These are phyloP conservation scores for Caenorhabditis sulstoni DNA, from an alignment of 2,888 invertebrate species.

Conservation along the genomic window DNA sequence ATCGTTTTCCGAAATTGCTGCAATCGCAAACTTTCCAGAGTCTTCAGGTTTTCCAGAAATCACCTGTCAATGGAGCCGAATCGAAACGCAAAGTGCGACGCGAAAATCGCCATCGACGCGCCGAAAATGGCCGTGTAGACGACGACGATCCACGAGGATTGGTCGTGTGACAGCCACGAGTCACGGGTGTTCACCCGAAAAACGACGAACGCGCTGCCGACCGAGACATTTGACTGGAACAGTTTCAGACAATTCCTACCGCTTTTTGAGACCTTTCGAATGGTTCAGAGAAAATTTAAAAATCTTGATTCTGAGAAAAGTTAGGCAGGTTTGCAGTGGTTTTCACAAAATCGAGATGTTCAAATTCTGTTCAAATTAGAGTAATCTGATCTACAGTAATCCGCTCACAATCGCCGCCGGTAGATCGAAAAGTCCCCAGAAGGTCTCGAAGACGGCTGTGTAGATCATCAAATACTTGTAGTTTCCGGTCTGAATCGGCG, in stretches of 20 bases:
- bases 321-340: no score
- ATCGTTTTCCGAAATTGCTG: slow-evolving; percentile 9
- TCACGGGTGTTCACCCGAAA: slow-evolving; percentile 27
- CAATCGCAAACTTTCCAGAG: not conserved
- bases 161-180: not conserved
- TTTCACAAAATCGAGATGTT: no score
- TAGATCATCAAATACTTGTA: slow-evolving; percentile 31
- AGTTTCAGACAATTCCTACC: not conserved
- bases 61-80: slow-evolving; percentile 32
- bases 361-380: no score
- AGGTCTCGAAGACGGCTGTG: slow-evolving; percentile 26
- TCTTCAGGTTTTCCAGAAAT: not conserved
- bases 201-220: slow-evolving; percentile 44
- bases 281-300: no score
- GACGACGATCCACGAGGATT: slow-evolving; percentile 23
- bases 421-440: slow-evolving; percentile 42
- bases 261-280: no score
- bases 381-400: no score
- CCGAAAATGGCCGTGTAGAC: slow-evolving; percentile 48
- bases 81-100: slow-evolving; percentile 38
- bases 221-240: slow-evolving; percentile 38
- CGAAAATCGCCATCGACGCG: slow-evolving; percentile 46
- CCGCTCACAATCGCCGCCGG: slow-evolving; percentile 42
- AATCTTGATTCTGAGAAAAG: no score
- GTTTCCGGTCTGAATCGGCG: slow-evolving; percentile 25